Evolutionary conservation across 2,797 vertebrate species (phyloP).

Genomic region (Characodon lateralis): DNA sequence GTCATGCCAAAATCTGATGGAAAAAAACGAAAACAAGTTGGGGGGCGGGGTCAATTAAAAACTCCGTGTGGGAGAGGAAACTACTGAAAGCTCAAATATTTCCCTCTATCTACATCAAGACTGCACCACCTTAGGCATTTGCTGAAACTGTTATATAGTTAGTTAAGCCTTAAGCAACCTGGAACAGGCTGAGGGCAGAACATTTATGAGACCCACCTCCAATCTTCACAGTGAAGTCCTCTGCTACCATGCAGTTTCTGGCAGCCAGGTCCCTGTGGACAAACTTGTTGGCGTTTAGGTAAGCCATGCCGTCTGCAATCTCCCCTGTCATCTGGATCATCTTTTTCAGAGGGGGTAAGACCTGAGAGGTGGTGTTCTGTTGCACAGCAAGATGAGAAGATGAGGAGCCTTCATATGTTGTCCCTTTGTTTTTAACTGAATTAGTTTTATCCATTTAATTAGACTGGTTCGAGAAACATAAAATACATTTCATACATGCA

Average conservation of each 20-base stretch:
- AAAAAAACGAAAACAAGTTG: constrained; percentile 47
- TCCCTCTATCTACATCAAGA: constrained; percentile 53
- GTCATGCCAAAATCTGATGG: constrained; percentile 97
- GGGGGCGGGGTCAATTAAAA: constrained; percentile 47
- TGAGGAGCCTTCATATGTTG: neutral
- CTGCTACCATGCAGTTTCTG: constrained; percentile 98
- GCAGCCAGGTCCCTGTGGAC: constrained; percentile 97
- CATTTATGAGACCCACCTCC: constrained; percentile 85
- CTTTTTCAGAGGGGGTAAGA: constrained; percentile 93
- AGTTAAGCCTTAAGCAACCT: constrained; percentile 22
- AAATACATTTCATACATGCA: neutral
- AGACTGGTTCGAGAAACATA: neutral
- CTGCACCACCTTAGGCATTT: constrained; percentile 34
- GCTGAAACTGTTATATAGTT: constrained; percentile 42
- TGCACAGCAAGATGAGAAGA: constrained; percentile 18
- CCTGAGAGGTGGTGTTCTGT: constrained; percentile 86
- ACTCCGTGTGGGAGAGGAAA: constrained; percentile 54
- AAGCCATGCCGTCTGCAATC: constrained; percentile 98
- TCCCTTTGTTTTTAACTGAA: neutral
- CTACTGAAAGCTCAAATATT: constrained; percentile 49
- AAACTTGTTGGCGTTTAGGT: constrained; percentile 99
- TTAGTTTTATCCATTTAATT: neutral
- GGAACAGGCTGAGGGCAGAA: constrained; percentile 27
- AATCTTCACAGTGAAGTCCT: constrained; percentile 98
- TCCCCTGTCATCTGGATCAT: constrained; percentile 99